Base-by-base conservation (phyloP, 2,113 vertebrate species). In the Pteruthius melanotis region DNA sequence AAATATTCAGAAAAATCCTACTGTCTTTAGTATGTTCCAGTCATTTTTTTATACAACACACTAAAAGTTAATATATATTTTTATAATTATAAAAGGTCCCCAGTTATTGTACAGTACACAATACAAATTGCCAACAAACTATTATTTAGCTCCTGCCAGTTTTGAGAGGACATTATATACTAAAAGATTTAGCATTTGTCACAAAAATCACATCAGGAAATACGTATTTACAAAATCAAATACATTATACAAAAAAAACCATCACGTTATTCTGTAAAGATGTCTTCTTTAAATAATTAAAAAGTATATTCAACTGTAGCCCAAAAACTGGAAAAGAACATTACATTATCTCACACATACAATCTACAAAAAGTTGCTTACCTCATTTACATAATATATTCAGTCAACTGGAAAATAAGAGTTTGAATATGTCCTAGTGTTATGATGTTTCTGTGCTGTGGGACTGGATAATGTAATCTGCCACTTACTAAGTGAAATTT, bases 1-100 rank as follows among this genome's bases (percentile, higher is more conserved):
- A 98, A 98, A 98, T 98, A 98, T 98, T 98, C 98, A 98, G 98
- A 98, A 98, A 98, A 98, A 98, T 98, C 98, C 98, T 98, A 98
- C 98, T 98, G 98, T 98, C 98, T 98, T 98, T 98, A 98, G 98
- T 98, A 98, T 98, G 98, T 98, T 98, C 98, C 98, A 98, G 98
- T 98, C 98, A 98, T 98, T 98, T 98, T 97, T 98, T 98, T 98
- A 98, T 98, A 98, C 98, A 98, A 98, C 98, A 98, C 98, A 98
- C 98, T 98, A 98, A 98, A 98, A 98, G 98, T 98, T 98, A 98
- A 98, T 98, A 98, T 98, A 98, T 98, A 98, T 98, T 98, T 98
- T 98, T 98, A 98, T 98, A 98, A 98, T 98, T 98, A 98, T 98
- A 98, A 98, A 98, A 98, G 98, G 97, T 98, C 97, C 98, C 98